Percentiles rank a stretch among this genome's conserved stretches.
These are phyloP conservation scores for Ptychochromis oligacanthus DNA, from an alignment of 2,113 vertebrate species.

Conservation along the genomic window DNA sequence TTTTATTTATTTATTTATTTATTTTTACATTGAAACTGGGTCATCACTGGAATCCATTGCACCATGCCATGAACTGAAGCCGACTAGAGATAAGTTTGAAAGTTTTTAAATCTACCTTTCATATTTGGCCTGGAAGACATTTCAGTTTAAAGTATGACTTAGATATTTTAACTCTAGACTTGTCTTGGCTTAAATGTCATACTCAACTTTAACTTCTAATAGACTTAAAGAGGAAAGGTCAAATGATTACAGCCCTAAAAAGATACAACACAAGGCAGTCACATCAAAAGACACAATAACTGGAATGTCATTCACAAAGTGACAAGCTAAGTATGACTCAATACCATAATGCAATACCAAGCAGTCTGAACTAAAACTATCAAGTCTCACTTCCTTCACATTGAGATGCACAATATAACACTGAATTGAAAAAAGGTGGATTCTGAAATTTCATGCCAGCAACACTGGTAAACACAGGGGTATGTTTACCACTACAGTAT, in stretches of 20 bases:
- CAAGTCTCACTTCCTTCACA: background rate
- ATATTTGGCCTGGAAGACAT: background rate
- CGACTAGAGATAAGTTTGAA: background rate
- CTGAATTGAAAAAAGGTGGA: background rate
- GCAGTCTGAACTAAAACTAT: background rate
- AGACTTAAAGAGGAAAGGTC: background rate
- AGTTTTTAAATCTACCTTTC: background rate
- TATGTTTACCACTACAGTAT: background rate
- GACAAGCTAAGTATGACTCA: background rate
- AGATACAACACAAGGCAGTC: background rate
- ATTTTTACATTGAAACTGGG: constrained; percentile 1
- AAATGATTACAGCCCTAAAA: constrained; percentile 2
- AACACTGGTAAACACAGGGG: background rate
- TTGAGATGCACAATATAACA: background rate
- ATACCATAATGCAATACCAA: background rate
- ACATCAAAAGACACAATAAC: background rate
- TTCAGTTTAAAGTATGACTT: background rate
- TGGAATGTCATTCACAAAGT: background rate
- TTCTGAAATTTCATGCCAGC: background rate
- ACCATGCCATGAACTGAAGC: background rate
- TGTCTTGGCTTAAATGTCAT: background rate
- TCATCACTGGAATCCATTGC: background rate
- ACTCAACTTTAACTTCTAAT: background rate
- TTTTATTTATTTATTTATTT: background rate
- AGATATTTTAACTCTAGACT: constrained; percentile 4